Conservation (phyloP, 2,113 vertebrate species). For the Chinchilla lanigera region DNA sequence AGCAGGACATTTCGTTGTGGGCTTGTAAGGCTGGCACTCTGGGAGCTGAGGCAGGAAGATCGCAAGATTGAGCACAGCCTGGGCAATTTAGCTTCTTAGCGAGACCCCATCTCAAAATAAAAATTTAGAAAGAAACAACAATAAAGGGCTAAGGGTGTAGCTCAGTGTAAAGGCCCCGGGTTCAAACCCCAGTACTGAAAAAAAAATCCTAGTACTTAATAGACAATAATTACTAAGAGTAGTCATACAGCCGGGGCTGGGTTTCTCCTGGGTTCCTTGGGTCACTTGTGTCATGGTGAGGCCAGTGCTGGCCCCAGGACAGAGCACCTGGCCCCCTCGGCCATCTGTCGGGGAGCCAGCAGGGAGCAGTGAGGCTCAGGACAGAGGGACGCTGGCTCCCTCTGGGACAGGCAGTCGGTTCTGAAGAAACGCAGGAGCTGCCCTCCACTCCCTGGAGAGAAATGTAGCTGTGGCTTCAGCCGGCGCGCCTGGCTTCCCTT, state of each 20-base stretch:
- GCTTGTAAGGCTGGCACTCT: background rate
- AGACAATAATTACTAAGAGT: background rate
- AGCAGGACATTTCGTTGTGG: background rate
- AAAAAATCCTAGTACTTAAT: background rate
- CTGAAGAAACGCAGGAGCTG: background rate
- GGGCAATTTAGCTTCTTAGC: background rate
- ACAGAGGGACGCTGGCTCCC: background rate
- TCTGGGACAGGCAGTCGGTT: background rate
- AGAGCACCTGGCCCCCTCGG: background rate
- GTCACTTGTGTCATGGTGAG: background rate
- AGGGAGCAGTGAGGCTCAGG: background rate
- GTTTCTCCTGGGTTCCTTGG: background rate
- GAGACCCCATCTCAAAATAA: background rate
- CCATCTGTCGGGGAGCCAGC: background rate
- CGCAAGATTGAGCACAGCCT: background rate
- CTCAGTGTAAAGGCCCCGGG: background rate
- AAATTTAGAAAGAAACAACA: background rate
- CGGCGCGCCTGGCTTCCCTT: constrained; percentile 3
- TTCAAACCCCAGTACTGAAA: background rate
- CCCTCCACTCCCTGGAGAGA: background rate
- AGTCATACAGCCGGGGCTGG: background rate
- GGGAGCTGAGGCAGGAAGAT: background rate
- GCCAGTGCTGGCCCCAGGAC: background rate
- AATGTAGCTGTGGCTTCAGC: background rate
- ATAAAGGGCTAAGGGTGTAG: background rate